Evolutionary conservation across 2,113 vertebrate species (phyloP).

Genomic region (Gobius niger): DNA sequence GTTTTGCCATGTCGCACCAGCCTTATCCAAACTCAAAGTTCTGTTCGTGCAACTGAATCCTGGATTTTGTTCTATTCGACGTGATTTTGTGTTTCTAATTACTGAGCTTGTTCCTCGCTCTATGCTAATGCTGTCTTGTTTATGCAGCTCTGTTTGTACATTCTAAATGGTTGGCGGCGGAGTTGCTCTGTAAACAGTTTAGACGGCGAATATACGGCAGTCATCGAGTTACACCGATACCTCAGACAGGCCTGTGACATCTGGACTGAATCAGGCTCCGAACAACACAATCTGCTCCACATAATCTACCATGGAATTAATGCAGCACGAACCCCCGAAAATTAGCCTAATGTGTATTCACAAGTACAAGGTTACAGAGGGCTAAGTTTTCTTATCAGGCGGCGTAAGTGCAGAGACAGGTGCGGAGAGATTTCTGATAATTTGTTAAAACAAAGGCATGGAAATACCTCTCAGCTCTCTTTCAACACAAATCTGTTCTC

Average conservation of each 20-base stretch:
- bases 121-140: background rate
- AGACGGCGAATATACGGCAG: slow-evolving; percentile 22
- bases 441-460: background rate
- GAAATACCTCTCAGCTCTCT: background rate
- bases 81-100: too few relatives aligned
- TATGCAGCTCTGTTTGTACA: slow-evolving; percentile 6
- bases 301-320: too few relatives aligned
- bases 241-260: background rate
- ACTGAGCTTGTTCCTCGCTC: background rate
- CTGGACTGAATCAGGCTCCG: slow-evolving; percentile 6
- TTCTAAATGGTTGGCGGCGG: slow-evolving; percentile 4
- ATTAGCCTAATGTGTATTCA: too few relatives aligned
- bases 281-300: background rate
- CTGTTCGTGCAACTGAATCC: too few relatives aligned
- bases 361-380: too few relatives aligned
- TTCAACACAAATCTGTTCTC: too few relatives aligned
- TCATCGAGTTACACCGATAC: background rate
- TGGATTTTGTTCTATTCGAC: too few relatives aligned
- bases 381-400: background rate
- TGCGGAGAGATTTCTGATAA: background rate
- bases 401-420: background rate
- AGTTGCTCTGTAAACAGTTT: slow-evolving; percentile 20
- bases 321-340: too few relatives aligned
- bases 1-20: too few relatives aligned
- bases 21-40: too few relatives aligned